These are phyloP conservation scores for Prinia subflava DNA, from an alignment of 2,113 vertebrate species.

Conservation along the genomic window DNA sequence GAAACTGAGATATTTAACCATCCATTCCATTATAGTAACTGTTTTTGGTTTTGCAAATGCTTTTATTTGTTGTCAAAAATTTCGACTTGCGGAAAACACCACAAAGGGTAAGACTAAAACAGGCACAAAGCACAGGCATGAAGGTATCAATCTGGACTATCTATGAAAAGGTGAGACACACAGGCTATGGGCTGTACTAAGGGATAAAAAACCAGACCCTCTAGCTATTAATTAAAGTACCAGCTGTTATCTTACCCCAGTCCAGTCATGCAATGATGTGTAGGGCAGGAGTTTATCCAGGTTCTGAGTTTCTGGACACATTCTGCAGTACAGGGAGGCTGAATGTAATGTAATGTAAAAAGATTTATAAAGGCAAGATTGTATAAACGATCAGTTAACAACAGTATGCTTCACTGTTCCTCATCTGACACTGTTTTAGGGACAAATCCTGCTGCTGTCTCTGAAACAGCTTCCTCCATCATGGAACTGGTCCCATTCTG, in stretches of 20 bases:
- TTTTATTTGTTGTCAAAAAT: background rate
- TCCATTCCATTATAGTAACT: background rate
- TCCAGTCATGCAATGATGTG: constrained; percentile 81
- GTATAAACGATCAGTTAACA: background rate
- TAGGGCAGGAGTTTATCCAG: constrained; percentile 86
- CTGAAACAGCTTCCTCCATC: background rate
- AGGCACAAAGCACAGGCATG: background rate
- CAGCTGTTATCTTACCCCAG: constrained; percentile 75
- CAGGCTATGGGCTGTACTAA: background rate
- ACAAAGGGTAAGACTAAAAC: background rate
- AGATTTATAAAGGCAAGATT: background rate
- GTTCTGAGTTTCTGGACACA: constrained; percentile 75
- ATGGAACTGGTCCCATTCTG: constrained; percentile 37
- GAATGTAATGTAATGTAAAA: background rate
- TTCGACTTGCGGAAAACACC: background rate
- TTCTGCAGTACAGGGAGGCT: constrained; percentile 86
- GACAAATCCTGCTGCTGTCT: background rate
- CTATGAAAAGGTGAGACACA: background rate
- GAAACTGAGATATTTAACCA: background rate
- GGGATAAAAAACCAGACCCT: background rate
- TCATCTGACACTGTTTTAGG: background rate
- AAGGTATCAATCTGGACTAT: background rate
- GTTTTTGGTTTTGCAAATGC: background rate
- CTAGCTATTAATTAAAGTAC: background rate
- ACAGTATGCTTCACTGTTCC: background rate